Base-by-base conservation (phyloP, 35 echinoderm and acorn worm species). In the Patiria miniata region DNA sequence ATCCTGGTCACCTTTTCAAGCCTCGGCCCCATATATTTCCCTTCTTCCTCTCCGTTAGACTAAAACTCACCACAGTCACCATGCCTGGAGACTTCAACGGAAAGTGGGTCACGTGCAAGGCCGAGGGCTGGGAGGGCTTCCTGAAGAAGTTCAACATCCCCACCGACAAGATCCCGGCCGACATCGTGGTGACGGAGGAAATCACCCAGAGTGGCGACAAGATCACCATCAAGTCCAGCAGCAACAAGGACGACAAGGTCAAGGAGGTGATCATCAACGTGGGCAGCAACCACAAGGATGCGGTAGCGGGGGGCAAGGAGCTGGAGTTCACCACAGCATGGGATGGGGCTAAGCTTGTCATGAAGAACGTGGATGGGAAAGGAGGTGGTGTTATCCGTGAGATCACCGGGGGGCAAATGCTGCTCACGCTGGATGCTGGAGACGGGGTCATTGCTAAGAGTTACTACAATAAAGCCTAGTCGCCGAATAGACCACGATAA, bases 321-420 rank as follows among this genome's bases (percentile, higher is more conserved):
- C 18, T 69, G 61, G 61, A 69, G 65, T 73, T 73, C 65, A 73
- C 26, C 65, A 73, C 65, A 3, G 65, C 65, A 2, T 73, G 65
- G 65, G 65, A 73, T 2, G 65, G 65, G 26, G 26, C 21, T 5
- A 73, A 73, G 29, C 65, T 73, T 18, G 65, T 73, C 26, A 2
- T 36, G 65, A 73, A 34, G 34, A n/a, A 34, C 1, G 34, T 36
- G 10, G 65, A 30, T 23, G 65, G 65, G 5, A 34, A 30, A 14
- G 65, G 65, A 14, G 34, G n/a, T n/a, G 26, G 19, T 73, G 19
- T 3, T 26, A n/a, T 23, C 26, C 23, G 65, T 18, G 34, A 32
- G 65, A 22, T 73, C 1, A 23, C 14, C 14, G 65, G 65, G 21
- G 9, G 9, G 2, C 21, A 36, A 3, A 73, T 73, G 65, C 19